Percentiles rank a stretch among this genome's conserved stretches.
Conservation (phyloP, 2,888 invertebrate genomes). For the Cerceris ruficornis region DNA sequence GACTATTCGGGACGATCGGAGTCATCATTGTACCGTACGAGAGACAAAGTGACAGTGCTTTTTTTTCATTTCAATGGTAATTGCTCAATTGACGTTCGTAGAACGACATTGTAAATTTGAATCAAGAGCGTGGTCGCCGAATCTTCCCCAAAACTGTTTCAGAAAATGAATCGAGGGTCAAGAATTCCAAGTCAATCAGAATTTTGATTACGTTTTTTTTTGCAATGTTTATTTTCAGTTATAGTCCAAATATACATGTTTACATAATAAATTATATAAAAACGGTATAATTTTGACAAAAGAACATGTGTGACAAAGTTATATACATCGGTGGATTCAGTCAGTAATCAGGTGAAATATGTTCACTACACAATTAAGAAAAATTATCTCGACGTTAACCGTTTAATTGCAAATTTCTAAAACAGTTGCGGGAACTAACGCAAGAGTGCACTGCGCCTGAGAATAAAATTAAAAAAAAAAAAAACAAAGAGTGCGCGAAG, state of each 20-base stretch:
- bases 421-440: conserved; percentile 80
- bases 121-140: conserved; percentile 54
- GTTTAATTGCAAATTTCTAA: conserved; percentile 76
- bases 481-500: neutral
- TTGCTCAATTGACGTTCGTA: conserved; percentile 33
- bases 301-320: conserved; percentile 76
- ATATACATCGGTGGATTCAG: conserved; percentile 79
- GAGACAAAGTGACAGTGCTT: conserved; percentile 21
- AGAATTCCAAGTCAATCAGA: conserved; percentile 74
- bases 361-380: conserved; percentile 63
- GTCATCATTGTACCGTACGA: conserved; percentile 30
- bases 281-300: conserved; percentile 80
- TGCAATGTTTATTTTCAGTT: conserved; percentile 80
- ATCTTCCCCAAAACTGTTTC: conserved; percentile 81
- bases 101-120: conserved; percentile 40
- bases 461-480: conserved; percentile 29
- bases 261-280: conserved; percentile 81
- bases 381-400: conserved; percentile 69
- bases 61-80: conserved; percentile 18
- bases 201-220: conserved; percentile 75
- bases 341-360: conserved; percentile 69
- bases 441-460: conserved; percentile 74
- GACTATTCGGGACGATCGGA: conserved; percentile 70
- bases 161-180: conserved; percentile 78
- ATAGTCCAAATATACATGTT: conserved; percentile 81